A percentile compares a stretch with the other conserved stretches of the same genome.
Evolutionary conservation across 2,888 invertebrate species (phyloP).

Genomic region (Sepiola atlantica): DNA sequence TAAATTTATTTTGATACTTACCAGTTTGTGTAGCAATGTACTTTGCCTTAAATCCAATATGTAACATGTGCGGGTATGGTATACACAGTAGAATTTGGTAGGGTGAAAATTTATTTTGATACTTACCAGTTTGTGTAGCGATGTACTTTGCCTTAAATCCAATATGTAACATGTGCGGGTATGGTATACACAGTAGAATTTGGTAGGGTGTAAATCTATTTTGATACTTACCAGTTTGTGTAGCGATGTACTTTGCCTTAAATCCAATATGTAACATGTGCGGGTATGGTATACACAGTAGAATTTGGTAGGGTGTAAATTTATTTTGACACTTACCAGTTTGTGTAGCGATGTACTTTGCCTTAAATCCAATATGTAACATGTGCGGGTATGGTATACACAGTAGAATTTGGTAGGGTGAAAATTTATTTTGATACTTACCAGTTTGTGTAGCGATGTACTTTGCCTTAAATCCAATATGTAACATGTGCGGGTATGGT

Average conservation of each 20-base stretch:
- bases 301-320: not conserved
- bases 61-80: no score
- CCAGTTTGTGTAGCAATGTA: constrained; percentile 33
- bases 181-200: no score
- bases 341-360: not conserved
- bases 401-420: no score
- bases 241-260: not conserved
- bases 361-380: constrained; percentile 42
- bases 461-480: constrained; percentile 32
- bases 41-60: constrained; percentile 32
- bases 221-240: constrained; percentile 32
- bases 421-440: not conserved
- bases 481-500: no score
- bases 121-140: constrained; percentile 33
- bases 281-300: no score
- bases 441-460: constrained; percentile 25
- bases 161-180: not conserved
- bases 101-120: not conserved
- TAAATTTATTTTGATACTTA: not conserved
- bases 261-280: constrained; percentile 40
- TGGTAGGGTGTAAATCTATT: not conserved
- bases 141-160: constrained; percentile 14
- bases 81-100: no score
- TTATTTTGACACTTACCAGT: not conserved
- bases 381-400: no score